Evolutionary conservation across 2,797 vertebrate genomes (phyloP).

Genomic region (Spinus olivaceus): DNA sequence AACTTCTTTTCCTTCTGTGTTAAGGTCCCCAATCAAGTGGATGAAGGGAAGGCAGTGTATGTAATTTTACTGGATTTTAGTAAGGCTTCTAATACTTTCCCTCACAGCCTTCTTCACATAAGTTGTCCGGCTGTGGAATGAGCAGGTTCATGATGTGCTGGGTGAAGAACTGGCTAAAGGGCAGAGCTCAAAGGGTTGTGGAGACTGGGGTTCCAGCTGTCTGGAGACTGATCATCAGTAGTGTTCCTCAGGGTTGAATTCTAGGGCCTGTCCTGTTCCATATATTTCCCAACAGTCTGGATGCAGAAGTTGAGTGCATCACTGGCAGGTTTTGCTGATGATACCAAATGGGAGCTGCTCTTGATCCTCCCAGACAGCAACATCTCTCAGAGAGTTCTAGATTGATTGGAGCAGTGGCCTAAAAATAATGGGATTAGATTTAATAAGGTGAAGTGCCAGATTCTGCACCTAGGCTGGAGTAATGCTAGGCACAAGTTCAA

Average conservation of each 20-base stretch:
- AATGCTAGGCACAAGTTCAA: neutral
- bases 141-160: neutral
- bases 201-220: neutral
- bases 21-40: rapidly evolving
- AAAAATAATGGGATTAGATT: neutral
- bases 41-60: neutral
- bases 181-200: neutral
- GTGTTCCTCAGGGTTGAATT: neutral
- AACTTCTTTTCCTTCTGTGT: neutral
- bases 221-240: neutral
- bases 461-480: neutral
- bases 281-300: neutral
- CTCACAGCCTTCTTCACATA: neutral
- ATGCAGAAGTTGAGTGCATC: neutral
- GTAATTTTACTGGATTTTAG: neutral
- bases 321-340: neutral
- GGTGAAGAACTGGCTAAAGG: neutral
- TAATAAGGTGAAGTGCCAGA: neutral
- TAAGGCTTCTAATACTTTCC: neutral
- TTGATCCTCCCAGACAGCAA: neutral
- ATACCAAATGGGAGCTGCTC: neutral
- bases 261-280: neutral
- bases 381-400: neutral
- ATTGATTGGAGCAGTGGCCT: neutral
- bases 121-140: neutral